Evolutionary conservation across 2,113 vertebrate genomes (phyloP).

Genomic region (Gallinago jamesoni): DNA sequence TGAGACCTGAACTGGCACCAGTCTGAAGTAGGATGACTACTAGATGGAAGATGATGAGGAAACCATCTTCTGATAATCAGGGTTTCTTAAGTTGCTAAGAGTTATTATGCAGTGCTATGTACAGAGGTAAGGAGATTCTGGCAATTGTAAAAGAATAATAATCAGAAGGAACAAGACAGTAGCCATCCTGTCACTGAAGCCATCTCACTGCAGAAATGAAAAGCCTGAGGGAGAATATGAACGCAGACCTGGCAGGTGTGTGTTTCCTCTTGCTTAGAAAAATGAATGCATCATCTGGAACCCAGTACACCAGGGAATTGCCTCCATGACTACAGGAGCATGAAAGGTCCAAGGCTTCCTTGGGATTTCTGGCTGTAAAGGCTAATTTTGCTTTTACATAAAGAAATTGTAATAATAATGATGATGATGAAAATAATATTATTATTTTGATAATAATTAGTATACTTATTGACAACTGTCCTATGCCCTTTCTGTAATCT

Average conservation of each 20-base stretch:
- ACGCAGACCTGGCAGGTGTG: neutral
- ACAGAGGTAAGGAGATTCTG: neutral
- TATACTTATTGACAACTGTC: neutral
- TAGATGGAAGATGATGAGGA: slow-evolving; percentile 3
- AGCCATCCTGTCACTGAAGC: neutral
- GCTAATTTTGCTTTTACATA: neutral
- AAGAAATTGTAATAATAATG: neutral
- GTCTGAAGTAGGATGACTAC: neutral
- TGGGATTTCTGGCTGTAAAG: neutral
- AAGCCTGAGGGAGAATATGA: neutral
- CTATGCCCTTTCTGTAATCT: neutral
- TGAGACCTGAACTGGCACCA: neutral
- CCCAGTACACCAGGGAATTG: neutral
- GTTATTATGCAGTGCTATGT: neutral
- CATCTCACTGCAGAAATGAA: neutral
- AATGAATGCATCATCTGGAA: neutral
- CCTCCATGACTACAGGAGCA: neutral
- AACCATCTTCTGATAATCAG: neutral
- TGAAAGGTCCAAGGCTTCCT: neutral
- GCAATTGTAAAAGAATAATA: neutral
- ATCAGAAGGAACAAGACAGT: neutral
- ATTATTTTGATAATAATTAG: too few relatives aligned
- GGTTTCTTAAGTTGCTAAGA: neutral
- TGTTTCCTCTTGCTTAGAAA: neutral
- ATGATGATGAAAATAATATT: too few relatives aligned